Evolutionary conservation across 2,797 vertebrate species (phyloP), one percentile per base, ranked within the genome.

Genomic region (Babyrousa celebensis): DNA sequence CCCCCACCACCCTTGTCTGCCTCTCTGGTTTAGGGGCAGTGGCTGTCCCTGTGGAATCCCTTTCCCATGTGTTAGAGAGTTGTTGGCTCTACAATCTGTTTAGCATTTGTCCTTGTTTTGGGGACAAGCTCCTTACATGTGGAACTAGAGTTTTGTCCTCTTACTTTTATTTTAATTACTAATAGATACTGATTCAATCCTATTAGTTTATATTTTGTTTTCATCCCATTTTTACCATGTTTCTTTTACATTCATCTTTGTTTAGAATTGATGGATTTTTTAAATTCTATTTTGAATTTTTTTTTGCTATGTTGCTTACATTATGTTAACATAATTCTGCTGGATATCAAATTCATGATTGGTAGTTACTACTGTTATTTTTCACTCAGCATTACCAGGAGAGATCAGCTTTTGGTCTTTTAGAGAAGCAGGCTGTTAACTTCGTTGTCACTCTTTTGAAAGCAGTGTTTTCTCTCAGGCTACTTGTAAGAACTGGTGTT

Each of bases 161-260:
- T 68, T 85, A 58, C 29, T 96, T 79, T 74, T 84, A 75, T 17
- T 96, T 85, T 85, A 85, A 27, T 86, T 62, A 78, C 18, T 63
- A 11, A 7, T 40, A 48, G 63, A 67, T 56, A 85, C 85, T 68
- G 20, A 77, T 54, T 86, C 56, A n/a, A 40, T 89, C 1, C 21
- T 62, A 12, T 58, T 74, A 79, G 58, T 63, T 89, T 78, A 62
- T 75, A 14, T 27, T 75, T 80, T 74, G 32, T 62, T 63, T 88
- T 78, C 0, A 27, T 56, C 16, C 3, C 0, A 9, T 52, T 36
- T 89, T 89, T 29, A 79, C 15, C 48, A 20, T 27, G 1, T 3
- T 56, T 21, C 18, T 70, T 88, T 43, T 43, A 32, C 12, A 67
- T 60, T 91, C 5, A 68, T 29, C 89, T 83, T 36, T 68, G 18